These are phyloP conservation scores for Cordylochernes scorpioides DNA, from an alignment of 2,888 invertebrate genomes.

Conservation along the genomic window DNA sequence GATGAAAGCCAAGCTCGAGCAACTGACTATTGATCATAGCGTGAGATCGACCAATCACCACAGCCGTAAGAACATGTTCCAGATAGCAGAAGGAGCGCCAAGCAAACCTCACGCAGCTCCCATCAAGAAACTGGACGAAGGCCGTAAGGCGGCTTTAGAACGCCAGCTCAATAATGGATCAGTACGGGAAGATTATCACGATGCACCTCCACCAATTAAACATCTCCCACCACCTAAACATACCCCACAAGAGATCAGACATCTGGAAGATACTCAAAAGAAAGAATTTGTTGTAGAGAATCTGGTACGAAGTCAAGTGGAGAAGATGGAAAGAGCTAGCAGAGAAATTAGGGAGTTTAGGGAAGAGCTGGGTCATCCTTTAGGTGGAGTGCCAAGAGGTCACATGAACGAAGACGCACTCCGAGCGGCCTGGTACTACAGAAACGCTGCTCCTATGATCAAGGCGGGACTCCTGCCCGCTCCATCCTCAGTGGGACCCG, in stretches of 20 bases:
- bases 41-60: constrained; percentile 34
- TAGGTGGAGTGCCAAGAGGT: constrained; percentile 9
- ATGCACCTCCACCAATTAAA: too few relatives aligned
- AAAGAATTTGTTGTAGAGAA: constrained; percentile 11
- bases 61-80: constrained; percentile 4
- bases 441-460: constrained; percentile 4
- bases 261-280: not conserved
- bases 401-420: constrained; percentile 12
- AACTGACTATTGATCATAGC: constrained; percentile 59
- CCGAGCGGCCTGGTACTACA: constrained; percentile 7
- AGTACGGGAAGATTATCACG: not conserved
- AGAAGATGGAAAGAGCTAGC: constrained; percentile 28
- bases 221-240: not conserved
- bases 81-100: not conserved
- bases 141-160: constrained; percentile 53
- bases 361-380: constrained; percentile 15
- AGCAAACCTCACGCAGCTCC: constrained; percentile 20
- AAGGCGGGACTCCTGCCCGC: constrained; percentile 7
- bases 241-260: not conserved
- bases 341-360: constrained; percentile 12
- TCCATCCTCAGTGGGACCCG: constrained; percentile 12
- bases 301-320: constrained; percentile 24
- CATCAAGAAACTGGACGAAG: constrained; percentile 55
- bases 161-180: constrained; percentile 34
- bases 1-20: constrained; percentile 60